Evolutionary conservation across 1,140 invertebrate genomes (phyloP), one percentile per base, ranked within the genome.

Genomic region (Tenebrio molitor): DNA sequence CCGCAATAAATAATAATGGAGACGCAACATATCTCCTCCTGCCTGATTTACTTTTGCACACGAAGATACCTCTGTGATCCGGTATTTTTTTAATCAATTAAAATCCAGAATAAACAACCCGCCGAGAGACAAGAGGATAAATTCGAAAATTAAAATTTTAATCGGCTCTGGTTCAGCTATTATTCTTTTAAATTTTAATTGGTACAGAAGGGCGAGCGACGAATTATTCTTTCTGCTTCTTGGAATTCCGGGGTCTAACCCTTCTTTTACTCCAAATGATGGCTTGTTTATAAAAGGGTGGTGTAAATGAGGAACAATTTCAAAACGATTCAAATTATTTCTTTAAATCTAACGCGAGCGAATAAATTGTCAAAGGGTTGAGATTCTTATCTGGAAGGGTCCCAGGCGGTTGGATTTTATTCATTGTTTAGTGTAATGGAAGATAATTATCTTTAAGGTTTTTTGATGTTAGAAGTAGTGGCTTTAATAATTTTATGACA

Each of bases 1-100:
- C 53, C 41, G 21, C 68, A 70, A 74, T 70, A 65, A 74, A 74
- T 74, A 73, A 73, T 73, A 73, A 62, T 41, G 53, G n/a, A 62
- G 46, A 62, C 33, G 34, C 15, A 15, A 62, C 46, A 46, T 44
- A 39, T 46, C 23, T 53, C 67, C 17, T 42, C 17, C 16, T 69
- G 67, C 25, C 67, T 29, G 41, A 34, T 53, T 53, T 69, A 58
- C 46, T 34, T n/a, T 29, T 69, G 12, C 14, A 15, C 44, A 50
- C 50, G n/a, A 15, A 25, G 50, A 58, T 58, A 7, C 36, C 6
- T 3, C 6, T 33, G 29, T 33, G 23, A 14, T 17, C 12, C 23
- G 50, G 23, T 10, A 7, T 29, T 58, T 58, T 58, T 58, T 58
- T 25, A 25, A 58, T 58, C 23, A 58, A 58, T 58, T 58, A 58